These are phyloP conservation scores for Taenioides sp. DNA, from an alignment of 2,797 vertebrate species.

Conservation along the genomic window DNA sequence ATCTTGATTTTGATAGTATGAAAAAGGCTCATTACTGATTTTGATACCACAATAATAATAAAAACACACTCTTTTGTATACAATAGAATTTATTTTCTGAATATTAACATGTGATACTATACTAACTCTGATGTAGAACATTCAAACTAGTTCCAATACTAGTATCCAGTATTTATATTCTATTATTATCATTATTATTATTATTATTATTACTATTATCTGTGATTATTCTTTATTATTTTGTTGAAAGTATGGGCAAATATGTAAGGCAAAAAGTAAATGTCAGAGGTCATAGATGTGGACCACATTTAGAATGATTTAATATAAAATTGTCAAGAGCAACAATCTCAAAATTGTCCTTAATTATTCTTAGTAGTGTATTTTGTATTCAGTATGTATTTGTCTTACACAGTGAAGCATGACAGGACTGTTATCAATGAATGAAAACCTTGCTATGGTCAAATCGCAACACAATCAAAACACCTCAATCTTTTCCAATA, in stretches of 20 bases:
- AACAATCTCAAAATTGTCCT: neutral
- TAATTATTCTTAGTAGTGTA: neutral
- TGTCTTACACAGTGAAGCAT: neutral
- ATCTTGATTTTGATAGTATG: neutral
- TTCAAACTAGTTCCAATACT: no score
- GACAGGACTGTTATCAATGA: neutral
- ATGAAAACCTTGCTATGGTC: neutral
- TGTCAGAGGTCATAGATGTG: neutral
- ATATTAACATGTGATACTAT: neutral
- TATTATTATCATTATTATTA: no score
- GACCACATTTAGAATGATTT: neutral
- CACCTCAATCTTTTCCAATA: neutral
- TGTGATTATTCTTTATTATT: neutral
- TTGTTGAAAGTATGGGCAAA: neutral
- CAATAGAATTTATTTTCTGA: neutral
- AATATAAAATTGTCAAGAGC: neutral
- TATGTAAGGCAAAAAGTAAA: neutral
- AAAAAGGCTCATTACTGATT: no score
- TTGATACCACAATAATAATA: no score
- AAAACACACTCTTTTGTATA: no score
- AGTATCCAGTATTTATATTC: no score
- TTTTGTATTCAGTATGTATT: neutral
- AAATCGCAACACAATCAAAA: neutral
- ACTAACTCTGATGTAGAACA: neutral
- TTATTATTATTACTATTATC: no score